Percentiles rank a stretch among this genome's conserved stretches.
These are phyloP conservation scores for Drosophila mulleri DNA, from an alignment of 2,888 invertebrate species.

Conservation along the genomic window DNA sequence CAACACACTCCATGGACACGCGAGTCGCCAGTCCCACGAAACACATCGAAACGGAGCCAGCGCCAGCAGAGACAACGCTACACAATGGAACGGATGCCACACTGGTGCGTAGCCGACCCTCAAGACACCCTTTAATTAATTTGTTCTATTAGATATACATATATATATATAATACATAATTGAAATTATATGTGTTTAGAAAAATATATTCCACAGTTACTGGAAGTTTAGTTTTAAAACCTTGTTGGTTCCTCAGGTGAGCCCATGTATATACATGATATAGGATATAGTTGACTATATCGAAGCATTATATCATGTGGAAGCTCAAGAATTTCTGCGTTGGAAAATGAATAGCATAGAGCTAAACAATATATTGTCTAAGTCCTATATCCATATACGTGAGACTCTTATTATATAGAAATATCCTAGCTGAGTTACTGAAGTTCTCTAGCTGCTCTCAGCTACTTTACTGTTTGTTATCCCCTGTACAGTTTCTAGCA, in stretches of 20 bases:
- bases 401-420: too few relatives aligned
- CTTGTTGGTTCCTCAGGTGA: background rate
- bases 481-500: too few relatives aligned
- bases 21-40: constrained; percentile 71
- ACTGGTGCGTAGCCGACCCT: constrained; percentile 41
- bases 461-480: too few relatives aligned
- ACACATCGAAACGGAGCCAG: constrained; percentile 41
- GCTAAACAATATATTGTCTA: too few relatives aligned
- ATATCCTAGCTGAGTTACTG: too few relatives aligned
- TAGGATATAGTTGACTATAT: background rate
- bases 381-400: too few relatives aligned
- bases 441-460: too few relatives aligned
- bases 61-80: constrained; percentile 19
- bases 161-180: background rate
- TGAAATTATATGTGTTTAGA: background rate
- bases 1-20: constrained; percentile 83
- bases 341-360: too few relatives aligned
- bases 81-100: constrained; percentile 46
- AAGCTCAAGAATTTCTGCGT: too few relatives aligned
- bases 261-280: background rate
- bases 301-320: too few relatives aligned
- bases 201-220: background rate
- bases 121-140: background rate
- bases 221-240: background rate
- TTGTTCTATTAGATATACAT: background rate